Evolutionary conservation across 2,888 invertebrate genomes (phyloP), one percentile per base, ranked within the genome.

Genomic region (Frankliniella fusca): DNA sequence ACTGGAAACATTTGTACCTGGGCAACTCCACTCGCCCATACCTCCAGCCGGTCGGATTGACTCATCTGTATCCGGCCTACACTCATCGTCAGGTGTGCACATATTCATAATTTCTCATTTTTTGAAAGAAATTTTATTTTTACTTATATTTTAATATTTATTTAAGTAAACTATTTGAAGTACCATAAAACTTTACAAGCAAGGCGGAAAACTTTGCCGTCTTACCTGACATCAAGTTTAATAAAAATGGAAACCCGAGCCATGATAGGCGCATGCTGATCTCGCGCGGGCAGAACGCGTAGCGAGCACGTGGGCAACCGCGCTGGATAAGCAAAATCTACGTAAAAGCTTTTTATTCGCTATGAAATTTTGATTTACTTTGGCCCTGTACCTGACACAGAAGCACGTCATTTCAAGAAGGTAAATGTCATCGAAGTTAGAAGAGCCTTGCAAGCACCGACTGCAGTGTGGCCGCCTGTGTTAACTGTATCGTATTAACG

Each of bases 391-490:
- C 38, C 38, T 38, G 38, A 38, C 3, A 38, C 38, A 38, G 38
- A 3, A 38, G 38, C 38, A 38, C 38, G 38, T 38, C 38, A 38
- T 38, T 38, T 38, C 54, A 54, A 38, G 15, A 15, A 9, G 54
- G 54, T 54, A 54, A 54, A 54, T 15, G 54, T 54, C 54, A 54
- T 5, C 20, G 54, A 38, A 38, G 38, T 38, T 38, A 38, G 38
- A 38, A 15, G 70, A 70, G 27, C 70, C 27, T 23, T 20, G 1
- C 23, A 76, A 76, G 70, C 70, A 76, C 27, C 23, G 70, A 23
- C 70, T 76, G 70, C 70, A 76, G 70, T 76, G 70, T 76, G 70
- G 70, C 70, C 70, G 70, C 70, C 70, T 76, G 70, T 15, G 61
- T 76, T 27, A 7, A 27, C 23, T 54, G 54, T 15, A 27, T 27